Percentiles rank a stretch among this genome's conserved stretches.
Evolutionary conservation across 2,888 invertebrate genomes (phyloP).

Genomic region (Aspidiotus destructor): DNA sequence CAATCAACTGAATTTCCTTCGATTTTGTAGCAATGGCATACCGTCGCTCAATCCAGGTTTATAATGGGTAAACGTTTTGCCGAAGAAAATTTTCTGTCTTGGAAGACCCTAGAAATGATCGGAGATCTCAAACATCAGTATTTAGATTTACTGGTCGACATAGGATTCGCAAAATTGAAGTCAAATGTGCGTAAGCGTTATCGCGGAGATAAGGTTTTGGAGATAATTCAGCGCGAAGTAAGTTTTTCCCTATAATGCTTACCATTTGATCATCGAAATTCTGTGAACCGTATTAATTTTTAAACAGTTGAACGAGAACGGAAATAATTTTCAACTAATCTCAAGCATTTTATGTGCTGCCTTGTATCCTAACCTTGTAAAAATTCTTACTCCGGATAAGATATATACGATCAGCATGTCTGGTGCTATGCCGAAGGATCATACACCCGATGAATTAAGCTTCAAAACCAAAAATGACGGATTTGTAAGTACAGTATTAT

Average conservation of each 20-base stretch:
- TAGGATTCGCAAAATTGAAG: constrained; percentile 65
- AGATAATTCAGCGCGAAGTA: constrained; percentile 9
- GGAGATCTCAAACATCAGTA: constrained; percentile 78
- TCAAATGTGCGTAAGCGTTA: constrained; percentile 36
- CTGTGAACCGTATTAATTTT: constrained; percentile 36
- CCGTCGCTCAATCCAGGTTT: not conserved
- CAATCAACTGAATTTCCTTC: too few species aligned
- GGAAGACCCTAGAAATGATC: constrained; percentile 70
- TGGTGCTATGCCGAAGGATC: constrained; percentile 63
- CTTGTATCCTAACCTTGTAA: constrained; percentile 83
- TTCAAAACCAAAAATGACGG: constrained; percentile 68
- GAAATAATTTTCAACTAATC: constrained; percentile 62
- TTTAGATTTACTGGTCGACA: constrained; percentile 61
- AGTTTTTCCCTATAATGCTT: not conserved
- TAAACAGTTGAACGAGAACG: constrained; percentile 59
- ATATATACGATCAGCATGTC: constrained; percentile 56
- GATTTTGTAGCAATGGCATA: constrained; percentile 16
- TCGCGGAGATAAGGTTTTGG: constrained; percentile 13
- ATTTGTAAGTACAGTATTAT: constrained; percentile 46
- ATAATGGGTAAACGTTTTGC: constrained; percentile 17
- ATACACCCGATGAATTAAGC: constrained; percentile 59
- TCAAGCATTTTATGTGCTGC: constrained; percentile 83
- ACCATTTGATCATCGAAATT: not conserved
- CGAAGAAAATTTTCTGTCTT: constrained; percentile 49
- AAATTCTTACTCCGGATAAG: constrained; percentile 69